Evolutionary conservation across 2,797 vertebrate genomes (phyloP).

Genomic region (Spondyliosoma cantharus): DNA sequence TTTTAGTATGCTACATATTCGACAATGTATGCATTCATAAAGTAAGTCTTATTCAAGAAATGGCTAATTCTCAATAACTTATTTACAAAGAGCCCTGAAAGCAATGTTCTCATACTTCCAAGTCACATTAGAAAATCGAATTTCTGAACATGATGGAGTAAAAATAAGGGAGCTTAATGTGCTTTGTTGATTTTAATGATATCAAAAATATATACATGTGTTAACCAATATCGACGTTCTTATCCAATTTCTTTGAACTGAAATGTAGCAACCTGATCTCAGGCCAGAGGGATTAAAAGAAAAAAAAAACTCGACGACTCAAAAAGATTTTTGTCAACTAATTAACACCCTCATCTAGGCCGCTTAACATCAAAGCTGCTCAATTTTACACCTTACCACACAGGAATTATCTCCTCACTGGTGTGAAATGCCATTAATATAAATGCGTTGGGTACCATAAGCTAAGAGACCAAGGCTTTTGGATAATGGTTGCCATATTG

Average conservation of each 20-base stretch:
- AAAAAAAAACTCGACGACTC: slow-evolving; percentile 27
- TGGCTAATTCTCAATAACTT: not conserved
- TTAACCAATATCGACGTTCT: not conserved
- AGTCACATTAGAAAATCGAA: slow-evolving; percentile 1
- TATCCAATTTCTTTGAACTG: slow-evolving; percentile 58
- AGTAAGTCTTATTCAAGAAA: slow-evolving; percentile 31
- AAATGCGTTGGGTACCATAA: slow-evolving; percentile 46
- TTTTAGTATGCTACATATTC: not conserved
- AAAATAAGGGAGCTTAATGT: slow-evolving; percentile 30
- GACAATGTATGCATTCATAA: slow-evolving; percentile 1
- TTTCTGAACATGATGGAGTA: slow-evolving; percentile 21
- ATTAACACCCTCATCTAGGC: slow-evolving; percentile 76
- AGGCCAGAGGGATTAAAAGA: slow-evolving; percentile 41
- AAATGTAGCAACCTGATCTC: slow-evolving; percentile 53
- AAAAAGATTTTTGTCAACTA: slow-evolving; percentile 72
- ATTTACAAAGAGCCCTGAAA: slow-evolving; percentile 9
- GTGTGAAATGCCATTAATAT: slow-evolving; percentile 63
- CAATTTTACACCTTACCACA: slow-evolving; percentile 78
- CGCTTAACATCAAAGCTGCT: slow-evolving; percentile 75
- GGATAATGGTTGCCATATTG: slow-evolving; percentile 8
- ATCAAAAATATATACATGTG: slow-evolving; percentile 9
- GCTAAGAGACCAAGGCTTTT: slow-evolving; percentile 29
- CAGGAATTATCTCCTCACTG: slow-evolving; percentile 62
- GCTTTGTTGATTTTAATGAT: slow-evolving; percentile 19
- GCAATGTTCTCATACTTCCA: slow-evolving; percentile 3